A percentile compares a stretch with the other conserved stretches of the same genome.
phyloP scores from a whole-genome alignment of 2,797 vertebrate species.

The Silurus aristotelis region DNA sequence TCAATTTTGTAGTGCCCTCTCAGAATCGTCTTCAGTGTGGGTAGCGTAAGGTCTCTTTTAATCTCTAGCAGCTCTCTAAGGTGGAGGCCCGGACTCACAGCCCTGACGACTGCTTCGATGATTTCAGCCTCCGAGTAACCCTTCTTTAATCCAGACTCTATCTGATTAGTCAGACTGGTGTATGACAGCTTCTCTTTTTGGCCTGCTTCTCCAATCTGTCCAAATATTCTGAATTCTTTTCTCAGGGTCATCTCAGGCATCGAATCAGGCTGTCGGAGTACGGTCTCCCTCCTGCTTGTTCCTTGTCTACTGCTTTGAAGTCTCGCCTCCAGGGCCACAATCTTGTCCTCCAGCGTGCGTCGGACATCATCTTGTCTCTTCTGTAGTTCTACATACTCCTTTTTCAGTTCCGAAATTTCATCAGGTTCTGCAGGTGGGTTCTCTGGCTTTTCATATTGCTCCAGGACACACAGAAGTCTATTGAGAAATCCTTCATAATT shows the following conservation, averaged over 20 bases:
- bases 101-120: conserved; percentile 10
- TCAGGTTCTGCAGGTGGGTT: too few species aligned
- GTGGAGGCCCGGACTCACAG: conserved; percentile 19
- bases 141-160: conserved; percentile 4
- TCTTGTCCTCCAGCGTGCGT: too few species aligned
- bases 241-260: not conserved
- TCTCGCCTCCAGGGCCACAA: too few species aligned
- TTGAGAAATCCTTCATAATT: too few species aligned
- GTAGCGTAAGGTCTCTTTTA: not conserved
- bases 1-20: not conserved
- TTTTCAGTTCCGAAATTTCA: too few species aligned
- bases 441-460: too few species aligned
- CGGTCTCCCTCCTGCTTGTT: too few species aligned
- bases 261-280: too few species aligned
- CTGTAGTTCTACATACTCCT: too few species aligned
- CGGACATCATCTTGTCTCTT: too few species aligned
- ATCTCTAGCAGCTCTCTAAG: conserved; percentile 30
- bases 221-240: not conserved
- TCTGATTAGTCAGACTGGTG: not conserved
- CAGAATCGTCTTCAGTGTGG: not conserved
- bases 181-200: not conserved
- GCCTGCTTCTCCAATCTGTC: not conserved
- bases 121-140: conserved; percentile 8
- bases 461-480: too few species aligned
- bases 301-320: too few species aligned